Conservation (phyloP, 2,113 vertebrate genomes). For the Phodopus roborovskii region DNA sequence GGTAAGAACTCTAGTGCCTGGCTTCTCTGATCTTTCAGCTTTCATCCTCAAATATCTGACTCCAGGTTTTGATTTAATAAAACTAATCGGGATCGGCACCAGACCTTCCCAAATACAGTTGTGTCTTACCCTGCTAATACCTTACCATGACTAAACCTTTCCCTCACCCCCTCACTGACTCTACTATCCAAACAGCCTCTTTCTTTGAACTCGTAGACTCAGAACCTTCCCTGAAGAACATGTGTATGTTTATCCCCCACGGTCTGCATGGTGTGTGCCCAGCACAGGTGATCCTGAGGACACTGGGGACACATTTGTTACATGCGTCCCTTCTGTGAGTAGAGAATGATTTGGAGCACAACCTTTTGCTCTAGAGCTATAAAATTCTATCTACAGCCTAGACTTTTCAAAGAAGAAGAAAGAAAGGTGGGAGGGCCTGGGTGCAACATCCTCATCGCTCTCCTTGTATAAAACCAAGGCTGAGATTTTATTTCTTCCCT, state of each 20-base stretch:
- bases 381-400: background rate
- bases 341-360: background rate
- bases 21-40: no score
- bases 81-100: no score
- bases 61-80: no score
- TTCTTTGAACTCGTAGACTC: background rate
- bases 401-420: background rate
- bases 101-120: background rate
- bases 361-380: background rate
- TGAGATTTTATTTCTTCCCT: slow-evolving; percentile 40
- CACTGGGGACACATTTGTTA: background rate
- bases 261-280: background rate
- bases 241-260: background rate
- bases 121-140: background rate
- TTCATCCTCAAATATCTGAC: no score
- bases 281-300: background rate
- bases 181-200: background rate
- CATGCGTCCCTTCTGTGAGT: background rate
- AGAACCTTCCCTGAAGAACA: background rate
- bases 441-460: slow-evolving; percentile 42
- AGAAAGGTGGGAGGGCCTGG: background rate
- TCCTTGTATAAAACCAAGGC: slow-evolving; percentile 9
- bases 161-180: background rate
- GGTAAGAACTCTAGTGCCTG: no score
- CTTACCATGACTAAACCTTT: background rate